phyloP scores from a whole-genome alignment of 2,797 vertebrate species.

The Craterocephalus amniculus region DNA sequence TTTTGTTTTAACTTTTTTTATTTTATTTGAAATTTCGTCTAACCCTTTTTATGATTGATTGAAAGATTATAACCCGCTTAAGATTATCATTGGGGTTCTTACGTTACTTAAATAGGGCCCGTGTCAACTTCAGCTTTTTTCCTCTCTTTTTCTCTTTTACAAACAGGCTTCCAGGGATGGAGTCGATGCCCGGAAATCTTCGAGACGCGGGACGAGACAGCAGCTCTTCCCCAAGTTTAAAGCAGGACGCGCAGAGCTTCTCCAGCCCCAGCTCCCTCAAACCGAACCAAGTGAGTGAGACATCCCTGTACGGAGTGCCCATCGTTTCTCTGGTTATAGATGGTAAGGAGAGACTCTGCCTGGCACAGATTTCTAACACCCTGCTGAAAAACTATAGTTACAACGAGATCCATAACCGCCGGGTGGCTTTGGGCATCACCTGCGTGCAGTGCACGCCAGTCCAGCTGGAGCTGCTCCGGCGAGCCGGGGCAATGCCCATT shows the following conservation, averaged over 20 bases:
- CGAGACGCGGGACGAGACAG: constrained; percentile 89
- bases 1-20: neutral
- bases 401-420: constrained; percentile 93
- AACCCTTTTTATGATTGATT: too few species aligned
- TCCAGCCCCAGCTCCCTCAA: constrained; percentile 88
- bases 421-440: constrained; percentile 91
- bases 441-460: constrained; percentile 93
- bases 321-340: constrained; percentile 97
- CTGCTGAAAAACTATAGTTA: constrained; percentile 93
- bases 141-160: neutral
- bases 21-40: neutral
- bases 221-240: constrained; percentile 88
- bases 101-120: neutral
- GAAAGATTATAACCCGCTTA: too few species aligned
- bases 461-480: constrained; percentile 91
- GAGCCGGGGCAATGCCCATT: constrained; percentile 93
- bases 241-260: constrained; percentile 90
- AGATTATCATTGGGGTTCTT: too few species aligned
- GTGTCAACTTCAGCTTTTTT: neutral
- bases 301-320: constrained; percentile 93
- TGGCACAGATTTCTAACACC: constrained; percentile 93
- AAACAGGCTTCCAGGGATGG: constrained; percentile 88
- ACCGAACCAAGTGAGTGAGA: constrained; percentile 96
- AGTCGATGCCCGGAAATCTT: constrained; percentile 91
- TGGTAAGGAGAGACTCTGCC: constrained; percentile 92